A percentile compares a stretch with the other conserved stretches of the same genome.
phyloP scores from a whole-genome alignment of 2,113 vertebrate species.

The Tragelaphus scriptus region DNA sequence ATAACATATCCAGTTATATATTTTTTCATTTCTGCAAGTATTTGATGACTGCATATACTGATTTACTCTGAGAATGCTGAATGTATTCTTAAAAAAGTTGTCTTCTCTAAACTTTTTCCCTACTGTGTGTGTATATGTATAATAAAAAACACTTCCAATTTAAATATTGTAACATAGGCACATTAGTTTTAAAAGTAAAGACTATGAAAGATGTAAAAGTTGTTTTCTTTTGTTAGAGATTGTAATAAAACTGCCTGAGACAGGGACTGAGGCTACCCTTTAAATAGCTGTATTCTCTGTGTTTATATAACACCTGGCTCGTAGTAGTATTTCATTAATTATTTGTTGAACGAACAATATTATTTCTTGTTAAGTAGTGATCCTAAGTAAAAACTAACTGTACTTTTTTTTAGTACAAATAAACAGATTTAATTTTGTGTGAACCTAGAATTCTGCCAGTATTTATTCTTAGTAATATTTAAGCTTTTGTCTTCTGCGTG shows the following conservation, averaged over 20 bases:
- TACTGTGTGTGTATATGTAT: not conserved
- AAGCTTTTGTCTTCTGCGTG: not conserved
- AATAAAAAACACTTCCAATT: not conserved
- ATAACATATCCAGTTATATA: not conserved
- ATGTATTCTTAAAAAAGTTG: not conserved
- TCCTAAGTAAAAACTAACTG: not conserved
- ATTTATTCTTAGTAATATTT: not conserved
- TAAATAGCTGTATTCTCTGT: not conserved
- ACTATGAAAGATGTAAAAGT: not conserved
- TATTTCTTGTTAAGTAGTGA: not conserved
- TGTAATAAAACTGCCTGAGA: not conserved
- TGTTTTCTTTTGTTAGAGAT: not conserved
- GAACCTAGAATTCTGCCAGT: not conserved
- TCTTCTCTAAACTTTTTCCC: not conserved
- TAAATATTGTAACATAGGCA: not conserved
- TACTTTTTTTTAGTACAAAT: not conserved
- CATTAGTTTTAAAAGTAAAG: conserved; percentile 18
- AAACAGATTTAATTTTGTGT: not conserved
- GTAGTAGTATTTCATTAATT: not conserved
- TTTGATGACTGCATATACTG: not conserved
- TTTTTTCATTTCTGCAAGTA: not conserved
- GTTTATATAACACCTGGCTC: not conserved
- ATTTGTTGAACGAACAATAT: not conserved
- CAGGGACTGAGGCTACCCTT: not conserved
- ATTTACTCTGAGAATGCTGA: conserved; percentile 13